phyloP scores from a whole-genome alignment of 2,888 invertebrate species.

The Synanthedon andrenaeformis region DNA sequence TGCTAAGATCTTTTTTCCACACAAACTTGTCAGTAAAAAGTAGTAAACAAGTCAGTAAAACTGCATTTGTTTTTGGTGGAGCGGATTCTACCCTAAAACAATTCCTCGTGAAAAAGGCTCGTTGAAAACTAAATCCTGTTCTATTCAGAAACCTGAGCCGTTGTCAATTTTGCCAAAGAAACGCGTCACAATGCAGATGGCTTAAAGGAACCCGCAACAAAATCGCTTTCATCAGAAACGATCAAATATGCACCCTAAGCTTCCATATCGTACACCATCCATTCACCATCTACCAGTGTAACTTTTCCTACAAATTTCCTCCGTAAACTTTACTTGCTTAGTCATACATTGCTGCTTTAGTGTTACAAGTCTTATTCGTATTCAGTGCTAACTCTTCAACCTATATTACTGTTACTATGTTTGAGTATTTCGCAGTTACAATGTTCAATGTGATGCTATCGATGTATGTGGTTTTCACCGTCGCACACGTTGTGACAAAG shows the following conservation, averaged over 20 bases:
- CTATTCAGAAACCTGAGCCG: background rate
- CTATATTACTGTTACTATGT: conserved; percentile 6
- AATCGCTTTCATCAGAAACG: conserved; percentile 31
- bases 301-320: background rate
- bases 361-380: conserved; percentile 6
- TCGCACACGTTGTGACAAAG: conserved; percentile 1
- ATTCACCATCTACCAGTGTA: conserved; percentile 18
- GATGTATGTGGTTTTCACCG: conserved; percentile 29
- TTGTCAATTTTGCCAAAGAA: background rate
- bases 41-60: no score
- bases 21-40: no score
- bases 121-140: background rate
- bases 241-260: conserved; percentile 63
- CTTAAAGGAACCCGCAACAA: conserved; percentile 15
- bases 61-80: no score
- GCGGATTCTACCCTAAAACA: no score
- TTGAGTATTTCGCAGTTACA: background rate
- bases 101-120: no score
- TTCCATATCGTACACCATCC: conserved; percentile 39
- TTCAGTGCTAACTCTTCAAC: conserved; percentile 11
- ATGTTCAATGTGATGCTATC: conserved; percentile 40
- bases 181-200: conserved; percentile 16
- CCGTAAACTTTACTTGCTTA: background rate
- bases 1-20: no score
- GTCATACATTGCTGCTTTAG: background rate